These are phyloP conservation scores for Rhincodon typus DNA, from an alignment of 2,797 vertebrate species.

Conservation along the genomic window DNA sequence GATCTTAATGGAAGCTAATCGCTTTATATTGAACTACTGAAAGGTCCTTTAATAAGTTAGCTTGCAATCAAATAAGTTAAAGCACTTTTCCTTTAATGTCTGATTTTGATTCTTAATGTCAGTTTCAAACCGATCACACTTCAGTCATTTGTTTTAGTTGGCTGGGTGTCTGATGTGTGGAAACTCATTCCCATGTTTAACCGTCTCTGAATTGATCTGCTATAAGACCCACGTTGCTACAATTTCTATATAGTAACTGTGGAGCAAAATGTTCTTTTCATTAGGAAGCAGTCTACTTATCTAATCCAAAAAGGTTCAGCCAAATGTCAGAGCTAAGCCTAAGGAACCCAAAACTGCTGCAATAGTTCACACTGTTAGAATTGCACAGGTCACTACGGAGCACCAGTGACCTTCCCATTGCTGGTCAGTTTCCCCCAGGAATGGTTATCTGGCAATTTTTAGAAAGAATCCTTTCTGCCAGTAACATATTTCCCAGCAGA, in stretches of 20 bases:
- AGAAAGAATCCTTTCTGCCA: background rate
- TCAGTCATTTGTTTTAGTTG: background rate
- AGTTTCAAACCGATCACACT: background rate
- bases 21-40: background rate
- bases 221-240: too few species aligned
- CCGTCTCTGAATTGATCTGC: background rate
- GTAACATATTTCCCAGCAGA: background rate
- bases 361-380: background rate
- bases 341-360: background rate
- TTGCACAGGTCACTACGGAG: background rate
- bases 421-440: too few species aligned
- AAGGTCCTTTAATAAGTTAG: background rate
- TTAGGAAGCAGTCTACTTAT: background rate
- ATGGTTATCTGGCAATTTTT: background rate
- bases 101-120: background rate
- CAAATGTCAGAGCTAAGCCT: background rate
- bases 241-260: background rate
- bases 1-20: background rate
- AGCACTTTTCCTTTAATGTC: background rate
- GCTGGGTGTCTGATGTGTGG: background rate
- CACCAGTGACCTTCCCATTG: background rate
- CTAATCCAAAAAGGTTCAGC: background rate
- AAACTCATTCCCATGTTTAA: background rate
- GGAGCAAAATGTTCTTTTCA: background rate
- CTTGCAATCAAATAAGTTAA: background rate